These are phyloP conservation scores for Malacoctenus gilli DNA, from an alignment of 2,797 vertebrate genomes.

Conservation along the genomic window DNA sequence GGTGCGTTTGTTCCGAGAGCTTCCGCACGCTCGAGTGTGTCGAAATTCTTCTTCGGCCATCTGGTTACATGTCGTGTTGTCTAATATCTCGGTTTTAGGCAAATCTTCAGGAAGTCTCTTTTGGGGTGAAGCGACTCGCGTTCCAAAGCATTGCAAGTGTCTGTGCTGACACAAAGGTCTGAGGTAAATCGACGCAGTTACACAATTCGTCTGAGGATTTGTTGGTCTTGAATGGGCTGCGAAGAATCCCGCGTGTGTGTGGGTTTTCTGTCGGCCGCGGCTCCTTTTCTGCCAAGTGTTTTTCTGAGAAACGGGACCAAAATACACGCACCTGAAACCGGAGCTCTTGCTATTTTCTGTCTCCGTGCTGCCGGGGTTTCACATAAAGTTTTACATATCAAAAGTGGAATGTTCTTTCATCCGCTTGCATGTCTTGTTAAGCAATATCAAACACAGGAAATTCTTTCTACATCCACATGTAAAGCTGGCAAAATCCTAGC, in stretches of 20 bases:
- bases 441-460: slow-evolving; percentile 71
- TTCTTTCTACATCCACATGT: slow-evolving; percentile 66
- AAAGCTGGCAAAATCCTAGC: slow-evolving; percentile 72
- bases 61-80: too few species aligned
- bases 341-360: slow-evolving; percentile 70
- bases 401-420: slow-evolving; percentile 71
- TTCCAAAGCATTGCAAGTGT: too few species aligned
- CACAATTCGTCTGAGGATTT: slow-evolving; percentile 15
- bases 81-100: too few species aligned
- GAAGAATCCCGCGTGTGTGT: slow-evolving; percentile 21
- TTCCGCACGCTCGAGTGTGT: too few species aligned
- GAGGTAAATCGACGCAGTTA: neutral
- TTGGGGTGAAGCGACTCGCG: too few species aligned
- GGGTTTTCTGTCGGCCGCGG: slow-evolving; percentile 33
- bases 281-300: slow-evolving; percentile 45
- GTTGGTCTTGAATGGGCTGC: slow-evolving; percentile 16
- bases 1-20: neutral
- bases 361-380: slow-evolving; percentile 61
- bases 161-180: too few species aligned
- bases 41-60: too few species aligned
- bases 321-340: slow-evolving; percentile 69
- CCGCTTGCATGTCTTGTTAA: slow-evolving; percentile 68
- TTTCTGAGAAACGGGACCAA: slow-evolving; percentile 65
- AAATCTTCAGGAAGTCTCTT: too few species aligned
- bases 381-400: slow-evolving; percentile 74